Base-by-base conservation (phyloP, 2,888 invertebrate species). In the Drosophila emarginata region DNA sequence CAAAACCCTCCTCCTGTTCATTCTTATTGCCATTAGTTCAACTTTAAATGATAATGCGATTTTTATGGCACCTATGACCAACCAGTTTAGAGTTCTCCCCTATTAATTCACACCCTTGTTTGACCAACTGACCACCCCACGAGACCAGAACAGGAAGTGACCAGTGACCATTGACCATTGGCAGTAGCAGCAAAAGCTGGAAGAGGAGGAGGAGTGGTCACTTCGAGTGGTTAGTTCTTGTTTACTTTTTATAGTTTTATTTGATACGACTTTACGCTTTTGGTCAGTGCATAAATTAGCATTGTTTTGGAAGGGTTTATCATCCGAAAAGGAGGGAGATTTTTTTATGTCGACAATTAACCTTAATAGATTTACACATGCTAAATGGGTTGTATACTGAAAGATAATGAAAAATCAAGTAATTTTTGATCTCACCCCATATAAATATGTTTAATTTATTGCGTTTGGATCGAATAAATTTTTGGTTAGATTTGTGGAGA, bases 251-350 rank as follows among this genome's bases (percentile, higher is more conserved):
- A 72, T 79, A 72, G 75, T 67, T 80, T 61, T 71, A 76, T 84
- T 86, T 83, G 80, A 69, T 82, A 85, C 83, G 80, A 77, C 88
- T 77, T 82, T 85, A 45, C 18, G 65, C 56, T 81, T 78, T 72
- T 80, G 85, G 77, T 75, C 85, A 78, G 87, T 80, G 87, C 78
- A 86, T 87, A 87, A 88, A 87, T 86, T 87, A 87, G 80, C 85
- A 72, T 74, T 61, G 50, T 56, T 69, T 72, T 62, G 53, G 26
- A n/a, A 12, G 59, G 21, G 45, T 26, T 39, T 14, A 28, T 26
- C 18, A 57, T 50, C 23, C 23, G 23, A 23, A 23, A 23, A 23
- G 23, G 23, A 64, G 68, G 61, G 57, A 15, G 15, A 11, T 50
- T 39, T n/a, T 56, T 72, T 71, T 65, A 71, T 63, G 23, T 52